Conservation (phyloP, 2,888 invertebrate species). For the Papilio demoleus region DNA sequence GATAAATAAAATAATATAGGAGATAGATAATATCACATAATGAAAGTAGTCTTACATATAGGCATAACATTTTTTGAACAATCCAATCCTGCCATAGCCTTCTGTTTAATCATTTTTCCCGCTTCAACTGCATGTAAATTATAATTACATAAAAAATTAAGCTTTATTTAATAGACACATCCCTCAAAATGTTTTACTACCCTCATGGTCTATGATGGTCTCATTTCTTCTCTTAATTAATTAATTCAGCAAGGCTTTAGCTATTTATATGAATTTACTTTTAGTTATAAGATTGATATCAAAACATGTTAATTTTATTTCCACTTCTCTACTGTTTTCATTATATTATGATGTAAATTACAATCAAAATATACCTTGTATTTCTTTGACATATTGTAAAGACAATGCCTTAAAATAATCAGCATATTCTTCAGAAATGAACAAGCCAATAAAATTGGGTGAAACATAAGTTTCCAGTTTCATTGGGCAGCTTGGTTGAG, state of each 20-base stretch:
- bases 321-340: background rate
- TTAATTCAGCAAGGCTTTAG: background rate
- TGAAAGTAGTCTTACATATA: conserved; percentile 28
- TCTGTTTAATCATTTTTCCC: conserved; percentile 26
- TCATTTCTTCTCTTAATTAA: no score
- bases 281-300: background rate
- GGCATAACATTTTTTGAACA: conserved; percentile 26
- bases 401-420: conserved; percentile 91
- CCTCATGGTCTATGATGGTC: background rate
- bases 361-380: conserved; percentile 63
- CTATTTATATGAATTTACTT: background rate
- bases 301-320: background rate
- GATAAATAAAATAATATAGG: no score
- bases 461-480: conserved; percentile 93
- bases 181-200: background rate
- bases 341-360: no score
- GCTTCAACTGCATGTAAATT: conserved; percentile 17
- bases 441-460: conserved; percentile 95
- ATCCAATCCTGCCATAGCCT: conserved; percentile 23
- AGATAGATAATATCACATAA: no score
- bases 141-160: conserved; percentile 1
- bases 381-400: conserved; percentile 91
- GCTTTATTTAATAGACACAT: background rate
- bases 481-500: conserved; percentile 85
- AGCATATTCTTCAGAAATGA: conserved; percentile 92